Evolutionary conservation across 2,113 vertebrate species (phyloP).

Genomic region (Grantiella picta): DNA sequence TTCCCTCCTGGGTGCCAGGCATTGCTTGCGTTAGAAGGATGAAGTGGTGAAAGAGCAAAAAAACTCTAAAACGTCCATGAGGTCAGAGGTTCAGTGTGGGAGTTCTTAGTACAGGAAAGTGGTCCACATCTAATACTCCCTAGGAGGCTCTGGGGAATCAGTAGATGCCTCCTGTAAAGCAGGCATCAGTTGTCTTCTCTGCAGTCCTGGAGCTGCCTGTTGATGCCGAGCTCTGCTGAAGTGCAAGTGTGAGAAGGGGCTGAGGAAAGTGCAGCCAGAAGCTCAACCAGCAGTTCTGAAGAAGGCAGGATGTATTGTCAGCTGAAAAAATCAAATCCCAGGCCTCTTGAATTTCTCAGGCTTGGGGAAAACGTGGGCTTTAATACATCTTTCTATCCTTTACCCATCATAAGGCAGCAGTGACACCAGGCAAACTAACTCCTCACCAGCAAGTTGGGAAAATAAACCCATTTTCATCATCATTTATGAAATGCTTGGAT

Average conservation of each 20-base stretch:
- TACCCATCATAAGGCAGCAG: neutral
- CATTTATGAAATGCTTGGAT: slow-evolving; percentile 11
- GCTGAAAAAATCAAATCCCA: neutral
- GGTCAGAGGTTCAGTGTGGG: neutral
- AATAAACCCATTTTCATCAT: slow-evolving; percentile 24
- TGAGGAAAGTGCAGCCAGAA: neutral
- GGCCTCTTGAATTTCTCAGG: neutral
- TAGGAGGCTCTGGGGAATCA: neutral
- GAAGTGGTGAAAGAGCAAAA: neutral
- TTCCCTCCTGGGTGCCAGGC: neutral
- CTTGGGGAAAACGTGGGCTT: neutral
- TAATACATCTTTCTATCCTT: neutral
- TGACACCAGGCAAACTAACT: neutral
- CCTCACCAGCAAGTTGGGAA: neutral
- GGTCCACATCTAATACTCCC: neutral
- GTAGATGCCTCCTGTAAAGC: neutral
- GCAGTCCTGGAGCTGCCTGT: neutral
- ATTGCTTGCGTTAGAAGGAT: neutral
- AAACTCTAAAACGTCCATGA: neutral
- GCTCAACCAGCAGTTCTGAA: neutral
- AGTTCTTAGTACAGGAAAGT: neutral
- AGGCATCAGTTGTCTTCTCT: neutral
- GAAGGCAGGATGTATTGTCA: neutral
- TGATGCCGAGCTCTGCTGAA: neutral
- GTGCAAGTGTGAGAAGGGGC: neutral